Conservation (phyloP, 2,797 vertebrate genomes). For the Artibeus lituratus region DNA sequence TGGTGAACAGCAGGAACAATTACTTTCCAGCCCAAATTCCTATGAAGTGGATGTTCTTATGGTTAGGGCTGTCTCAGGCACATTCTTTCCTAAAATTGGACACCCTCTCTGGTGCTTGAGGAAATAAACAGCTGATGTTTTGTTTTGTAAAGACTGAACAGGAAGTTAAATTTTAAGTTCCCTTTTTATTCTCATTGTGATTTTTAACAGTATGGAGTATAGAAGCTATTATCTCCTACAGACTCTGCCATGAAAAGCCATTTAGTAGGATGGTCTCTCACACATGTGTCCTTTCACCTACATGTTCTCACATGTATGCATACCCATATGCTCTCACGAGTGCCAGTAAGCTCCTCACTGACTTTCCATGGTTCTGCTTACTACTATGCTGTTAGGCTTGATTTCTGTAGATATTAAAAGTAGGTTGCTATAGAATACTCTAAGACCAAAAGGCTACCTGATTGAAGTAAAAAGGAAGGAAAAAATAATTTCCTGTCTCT, state of each 20-base stretch:
- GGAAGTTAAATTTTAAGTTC: background rate
- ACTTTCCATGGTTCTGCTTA: no score
- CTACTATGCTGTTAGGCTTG: background rate
- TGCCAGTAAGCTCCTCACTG: background rate
- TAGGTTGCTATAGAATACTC: background rate
- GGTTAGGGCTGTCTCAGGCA: background rate
- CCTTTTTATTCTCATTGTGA: background rate
- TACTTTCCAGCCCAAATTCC: background rate
- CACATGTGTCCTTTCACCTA: background rate
- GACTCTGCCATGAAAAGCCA: background rate
- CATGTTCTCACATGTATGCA: background rate
- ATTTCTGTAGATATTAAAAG: background rate
- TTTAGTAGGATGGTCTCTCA: no score
- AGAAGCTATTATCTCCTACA: background rate
- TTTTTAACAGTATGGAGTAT: background rate
- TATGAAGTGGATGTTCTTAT: background rate
- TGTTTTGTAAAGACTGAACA: background rate
- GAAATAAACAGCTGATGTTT: background rate
- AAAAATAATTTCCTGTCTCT: background rate
- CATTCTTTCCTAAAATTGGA: background rate
- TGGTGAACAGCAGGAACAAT: no score
- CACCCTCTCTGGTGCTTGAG: background rate
- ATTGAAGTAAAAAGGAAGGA: background rate
- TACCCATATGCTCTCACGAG: no score
- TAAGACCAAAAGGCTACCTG: background rate